Conservation (phyloP, 2,113 vertebrate species). For the Glareola pratincola region DNA sequence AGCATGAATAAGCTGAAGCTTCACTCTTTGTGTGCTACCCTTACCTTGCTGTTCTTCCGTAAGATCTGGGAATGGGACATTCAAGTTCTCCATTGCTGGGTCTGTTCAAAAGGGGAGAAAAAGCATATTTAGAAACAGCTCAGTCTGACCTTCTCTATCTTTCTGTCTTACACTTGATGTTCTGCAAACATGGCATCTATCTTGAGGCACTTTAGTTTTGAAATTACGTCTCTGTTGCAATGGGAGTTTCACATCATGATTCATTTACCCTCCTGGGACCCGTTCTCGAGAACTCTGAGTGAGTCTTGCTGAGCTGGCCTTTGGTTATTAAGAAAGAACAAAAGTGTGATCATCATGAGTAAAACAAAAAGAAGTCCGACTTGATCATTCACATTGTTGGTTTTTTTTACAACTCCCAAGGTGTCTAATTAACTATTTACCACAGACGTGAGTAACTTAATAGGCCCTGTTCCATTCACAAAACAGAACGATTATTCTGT, state of each 20-base stretch:
- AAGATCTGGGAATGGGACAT: neutral
- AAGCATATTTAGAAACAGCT: neutral
- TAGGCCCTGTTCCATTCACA: neutral
- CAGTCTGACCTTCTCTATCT: neutral
- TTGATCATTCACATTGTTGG: neutral
- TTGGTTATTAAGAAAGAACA: slow-evolving; percentile 18
- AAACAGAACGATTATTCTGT: neutral
- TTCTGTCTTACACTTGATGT: neutral
- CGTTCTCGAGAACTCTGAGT: neutral
- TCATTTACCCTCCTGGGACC: neutral
- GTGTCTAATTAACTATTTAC: slow-evolving; percentile 32
- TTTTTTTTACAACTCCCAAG: neutral
- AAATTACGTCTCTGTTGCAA: slow-evolving; percentile 23
- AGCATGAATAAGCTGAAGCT: neutral
- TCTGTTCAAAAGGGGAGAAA: neutral
- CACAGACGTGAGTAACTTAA: slow-evolving; percentile 24
- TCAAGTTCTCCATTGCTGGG: slow-evolving; percentile 33
- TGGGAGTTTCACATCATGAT: neutral
- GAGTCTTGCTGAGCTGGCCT: neutral
- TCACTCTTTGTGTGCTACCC: neutral
- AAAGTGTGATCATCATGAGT: neutral
- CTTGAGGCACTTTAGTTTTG: neutral
- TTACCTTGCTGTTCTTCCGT: slow-evolving; percentile 54
- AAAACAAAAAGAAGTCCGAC: slow-evolving; percentile 16
- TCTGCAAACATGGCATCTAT: neutral